These are phyloP conservation scores for Limnephilus marmoratus DNA, from an alignment of 2,888 invertebrate species.

Conservation along the genomic window DNA sequence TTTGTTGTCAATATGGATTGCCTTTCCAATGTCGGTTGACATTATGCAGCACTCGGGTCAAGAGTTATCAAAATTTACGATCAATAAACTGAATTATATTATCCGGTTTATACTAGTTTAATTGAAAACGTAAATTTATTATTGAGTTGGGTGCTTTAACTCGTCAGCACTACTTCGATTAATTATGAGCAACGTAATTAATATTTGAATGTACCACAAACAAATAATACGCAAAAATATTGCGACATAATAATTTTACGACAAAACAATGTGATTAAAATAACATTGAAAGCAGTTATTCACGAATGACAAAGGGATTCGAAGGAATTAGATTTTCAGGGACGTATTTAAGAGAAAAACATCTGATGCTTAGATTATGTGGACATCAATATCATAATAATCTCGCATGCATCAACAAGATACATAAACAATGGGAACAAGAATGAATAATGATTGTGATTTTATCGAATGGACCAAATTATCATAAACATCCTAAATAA, in stretches of 20 bases:
- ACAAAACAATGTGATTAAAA: neutral
- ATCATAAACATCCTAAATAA: neutral
- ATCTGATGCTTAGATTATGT: neutral
- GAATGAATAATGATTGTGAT: neutral
- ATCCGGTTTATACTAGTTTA: neutral
- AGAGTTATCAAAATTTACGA: conserved; percentile 6
- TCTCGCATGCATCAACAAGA: neutral
- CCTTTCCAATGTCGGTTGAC: conserved; percentile 3
- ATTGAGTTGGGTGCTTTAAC: neutral
- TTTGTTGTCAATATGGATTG: neutral
- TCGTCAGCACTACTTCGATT: neutral
- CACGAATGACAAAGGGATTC: neutral
- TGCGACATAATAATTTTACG: neutral
- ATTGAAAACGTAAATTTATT: neutral
- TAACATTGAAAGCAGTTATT: neutral
- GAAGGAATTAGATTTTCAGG: neutral
- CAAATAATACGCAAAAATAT: neutral
- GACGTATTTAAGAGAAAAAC: neutral
- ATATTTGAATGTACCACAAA: neutral
- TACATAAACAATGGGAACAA: neutral
- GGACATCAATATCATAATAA: neutral
- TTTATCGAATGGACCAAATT: neutral
- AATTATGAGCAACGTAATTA: neutral
- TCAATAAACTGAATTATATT: neutral
- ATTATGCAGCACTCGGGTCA: neutral